A percentile compares a stretch with the other conserved stretches of the same genome.
These are phyloP conservation scores for Styela plicata DNA, from an alignment of 23 tunicate genomes.

Conservation along the genomic window DNA sequence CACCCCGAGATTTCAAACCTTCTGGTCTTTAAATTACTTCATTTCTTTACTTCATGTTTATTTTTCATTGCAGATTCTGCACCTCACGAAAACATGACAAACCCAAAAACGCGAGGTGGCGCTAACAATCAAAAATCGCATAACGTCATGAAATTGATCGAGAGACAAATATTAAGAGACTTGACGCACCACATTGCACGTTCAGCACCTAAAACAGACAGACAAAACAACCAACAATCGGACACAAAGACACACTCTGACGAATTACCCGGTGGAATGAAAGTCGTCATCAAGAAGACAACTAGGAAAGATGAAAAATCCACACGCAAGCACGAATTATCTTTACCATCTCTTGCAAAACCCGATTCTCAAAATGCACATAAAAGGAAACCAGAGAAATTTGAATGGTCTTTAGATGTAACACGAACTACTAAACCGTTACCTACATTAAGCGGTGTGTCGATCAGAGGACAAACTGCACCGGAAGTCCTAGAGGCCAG, in stretches of 20 bases:
- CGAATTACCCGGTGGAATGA: slow-evolving; percentile 33
- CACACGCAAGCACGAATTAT: not conserved
- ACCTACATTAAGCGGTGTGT: not conserved
- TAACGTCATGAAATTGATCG: slow-evolving; percentile 28
- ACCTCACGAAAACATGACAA: not conserved
- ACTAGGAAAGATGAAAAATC: not conserved
- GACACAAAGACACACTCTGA: slow-evolving; percentile 34
- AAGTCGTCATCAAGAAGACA: slow-evolving; percentile 31
- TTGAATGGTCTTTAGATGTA: slow-evolving; percentile 24
- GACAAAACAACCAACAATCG: not conserved
- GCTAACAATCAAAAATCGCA: not conserved
- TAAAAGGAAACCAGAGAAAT: not conserved
- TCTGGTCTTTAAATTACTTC: too few species aligned
- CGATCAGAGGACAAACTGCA: not conserved
- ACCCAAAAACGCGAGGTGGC: not conserved
- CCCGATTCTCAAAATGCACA: slow-evolving; percentile 4
- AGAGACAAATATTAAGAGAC: slow-evolving; percentile 27
- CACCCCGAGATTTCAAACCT: too few species aligned
- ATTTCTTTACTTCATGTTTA: too few species aligned
- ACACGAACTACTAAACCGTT: not conserved
- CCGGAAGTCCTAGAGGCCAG: not conserved
- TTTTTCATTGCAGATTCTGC: not conserved
- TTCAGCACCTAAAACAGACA: not conserved
- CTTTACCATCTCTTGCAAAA: slow-evolving; percentile 18
- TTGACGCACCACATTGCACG: slow-evolving; percentile 21